These are phyloP conservation scores for Sebastes hubbsi DNA, from an alignment of 2,797 vertebrate genomes.

Conservation along the genomic window DNA sequence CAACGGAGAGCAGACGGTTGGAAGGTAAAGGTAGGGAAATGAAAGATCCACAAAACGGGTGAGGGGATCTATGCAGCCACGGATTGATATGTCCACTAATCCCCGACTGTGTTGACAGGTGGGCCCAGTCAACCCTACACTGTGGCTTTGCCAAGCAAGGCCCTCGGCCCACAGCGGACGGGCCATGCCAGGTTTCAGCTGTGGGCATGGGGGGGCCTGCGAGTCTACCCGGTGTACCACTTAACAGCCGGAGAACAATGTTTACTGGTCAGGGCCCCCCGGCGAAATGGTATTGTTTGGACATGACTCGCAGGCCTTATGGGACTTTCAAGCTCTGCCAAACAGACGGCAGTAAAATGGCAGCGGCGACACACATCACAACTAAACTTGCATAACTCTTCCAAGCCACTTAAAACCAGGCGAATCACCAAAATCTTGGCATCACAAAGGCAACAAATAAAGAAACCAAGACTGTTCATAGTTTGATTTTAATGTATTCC, in stretches of 20 bases:
- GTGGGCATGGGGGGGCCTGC: background rate
- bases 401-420: background rate
- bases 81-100: constrained; percentile 71
- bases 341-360: constrained; percentile 11
- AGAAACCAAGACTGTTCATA: background rate
- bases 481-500: constrained; percentile 1
- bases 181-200: constrained; percentile 38
- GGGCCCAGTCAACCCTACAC: constrained; percentile 59
- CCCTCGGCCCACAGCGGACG: constrained; percentile 12
- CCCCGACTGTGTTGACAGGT: constrained; percentile 70
- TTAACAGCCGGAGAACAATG: constrained; percentile 40
- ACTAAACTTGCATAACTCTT: background rate
- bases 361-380: background rate
- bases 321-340: constrained; percentile 36
- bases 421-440: background rate
- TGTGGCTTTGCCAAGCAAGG: constrained; percentile 34
- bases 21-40: constrained; percentile 50
- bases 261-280: constrained; percentile 18
- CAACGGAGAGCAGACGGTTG: constrained; percentile 49
- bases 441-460: background rate
- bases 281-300: constrained; percentile 43
- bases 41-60: constrained; percentile 48
- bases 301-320: constrained; percentile 4
- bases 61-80: constrained; percentile 52
- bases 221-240: constrained; percentile 1